Evolutionary conservation across 2,888 invertebrate genomes (phyloP).

Genomic region (Graphium colonna): DNA sequence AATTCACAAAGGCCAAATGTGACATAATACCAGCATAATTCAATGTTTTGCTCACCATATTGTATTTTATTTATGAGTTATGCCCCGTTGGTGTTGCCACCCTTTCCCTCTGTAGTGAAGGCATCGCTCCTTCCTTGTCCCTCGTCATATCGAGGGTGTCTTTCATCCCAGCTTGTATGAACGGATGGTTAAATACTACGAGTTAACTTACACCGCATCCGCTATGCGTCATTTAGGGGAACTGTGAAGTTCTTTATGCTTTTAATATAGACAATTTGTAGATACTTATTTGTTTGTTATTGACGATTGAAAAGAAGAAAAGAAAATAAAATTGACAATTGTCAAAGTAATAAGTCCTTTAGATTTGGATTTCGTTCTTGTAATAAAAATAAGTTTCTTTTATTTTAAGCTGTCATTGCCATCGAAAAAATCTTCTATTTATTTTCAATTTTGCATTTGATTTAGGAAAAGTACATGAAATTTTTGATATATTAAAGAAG

Average conservation of each 20-base stretch:
- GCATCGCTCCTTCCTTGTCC: conserved; percentile 48
- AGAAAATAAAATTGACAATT: too few relatives aligned
- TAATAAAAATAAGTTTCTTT: too few relatives aligned
- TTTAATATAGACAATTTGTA: conserved; percentile 8
- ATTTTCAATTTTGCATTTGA: too few relatives aligned
- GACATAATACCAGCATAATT: conserved; percentile 80
- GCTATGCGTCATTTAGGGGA: conserved; percentile 73
- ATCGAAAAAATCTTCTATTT: too few relatives aligned
- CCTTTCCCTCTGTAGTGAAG: conserved; percentile 38
- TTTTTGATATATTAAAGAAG: too few relatives aligned
- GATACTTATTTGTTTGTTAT: background rate
- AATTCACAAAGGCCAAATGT: conserved; percentile 80
- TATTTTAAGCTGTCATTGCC: too few relatives aligned
- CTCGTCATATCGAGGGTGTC: conserved; percentile 52
- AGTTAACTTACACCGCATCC: conserved; percentile 77
- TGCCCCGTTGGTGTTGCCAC: conserved; percentile 58
- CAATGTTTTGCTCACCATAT: conserved; percentile 82
- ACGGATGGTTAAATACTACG: conserved; percentile 77
- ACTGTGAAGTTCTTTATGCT: conserved; percentile 48
- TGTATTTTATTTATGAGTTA: conserved; percentile 69
- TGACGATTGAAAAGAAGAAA: too few relatives aligned
- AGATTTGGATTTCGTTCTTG: too few relatives aligned
- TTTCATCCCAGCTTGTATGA: conserved; percentile 68
- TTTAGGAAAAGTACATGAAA: too few relatives aligned
- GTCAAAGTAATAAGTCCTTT: too few relatives aligned